Evolutionary conservation across 2,888 invertebrate species (phyloP), one percentile per base, ranked within the genome.

Genomic region (Steinernema carpocapsae): DNA sequence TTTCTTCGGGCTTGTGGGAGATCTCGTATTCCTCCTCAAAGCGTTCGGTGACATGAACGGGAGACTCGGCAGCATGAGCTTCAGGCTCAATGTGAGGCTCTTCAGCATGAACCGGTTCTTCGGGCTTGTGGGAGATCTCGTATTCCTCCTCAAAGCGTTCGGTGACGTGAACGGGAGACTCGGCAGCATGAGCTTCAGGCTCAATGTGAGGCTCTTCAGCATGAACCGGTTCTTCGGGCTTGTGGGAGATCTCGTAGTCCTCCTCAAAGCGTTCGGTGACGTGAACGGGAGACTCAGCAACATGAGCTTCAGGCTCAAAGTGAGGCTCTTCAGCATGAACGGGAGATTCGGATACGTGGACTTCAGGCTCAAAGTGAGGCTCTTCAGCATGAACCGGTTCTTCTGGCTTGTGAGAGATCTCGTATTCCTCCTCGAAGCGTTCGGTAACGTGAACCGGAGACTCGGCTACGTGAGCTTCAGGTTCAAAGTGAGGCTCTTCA

Each of bases 91-190:
- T 19, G 71, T 0, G 22, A 14, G 48, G 46, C 72, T 76, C 77
- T 72, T 73, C 74, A 71, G 74, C 74, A n/a, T n/a, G n/a, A 12
- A 56, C 71, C 17, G 76, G 76, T 19, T 77, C 77, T 29, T 79
- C 77, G n/a, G 78, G 75, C 64, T 78, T 79, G 70, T 43, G 46
- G 45, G 72, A 52, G 4, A 52, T 19, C 37, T 56, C 56, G 56
- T 56, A 56, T 71, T 71, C 73, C 72, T 71, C 51, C 29, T 74
- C 51, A 32, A 32, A 45, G n/a, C 14, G 46, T 32, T 56, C 26
- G 56, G 56, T 17, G 6, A 24, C 56, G 26, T n/a, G 32, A 12
- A 29, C 19, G 3, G 29, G 29, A 6, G 46, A 52, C 43, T 52
- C 42, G 7, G 51, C n/a, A n/a, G n/a, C n/a, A n/a, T n/a, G 52